These are phyloP conservation scores for Desmophyllum pertusum DNA, from an alignment of 92 coral and sea anemone genomes.

Conservation along the genomic window DNA sequence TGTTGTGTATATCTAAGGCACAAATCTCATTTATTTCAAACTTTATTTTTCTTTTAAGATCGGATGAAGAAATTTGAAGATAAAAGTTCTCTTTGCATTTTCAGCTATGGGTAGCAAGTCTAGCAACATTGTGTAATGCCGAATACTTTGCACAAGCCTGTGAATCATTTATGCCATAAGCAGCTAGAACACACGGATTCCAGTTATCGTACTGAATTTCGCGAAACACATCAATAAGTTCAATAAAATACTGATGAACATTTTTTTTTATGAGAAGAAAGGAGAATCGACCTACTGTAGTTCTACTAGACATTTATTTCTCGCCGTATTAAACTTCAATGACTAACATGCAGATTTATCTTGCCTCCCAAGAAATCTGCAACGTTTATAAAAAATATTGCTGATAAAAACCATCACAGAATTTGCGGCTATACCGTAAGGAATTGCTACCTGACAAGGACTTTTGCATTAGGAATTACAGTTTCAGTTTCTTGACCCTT, in stretches of 20 bases:
- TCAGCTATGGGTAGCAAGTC: neutral
- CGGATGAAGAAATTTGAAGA: neutral
- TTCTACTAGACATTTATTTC: neutral
- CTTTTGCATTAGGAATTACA: neutral
- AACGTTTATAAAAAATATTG: neutral
- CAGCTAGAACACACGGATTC: neutral
- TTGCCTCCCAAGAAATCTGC: neutral
- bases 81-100: neutral
- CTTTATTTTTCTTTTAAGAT: conserved; percentile 2
- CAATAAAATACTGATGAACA: neutral
- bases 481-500: neutral
- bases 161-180: too few species aligned
- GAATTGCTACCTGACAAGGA: neutral
- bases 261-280: neutral
- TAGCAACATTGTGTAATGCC: neutral
- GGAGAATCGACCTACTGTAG: neutral
- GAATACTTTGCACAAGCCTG: neutral
- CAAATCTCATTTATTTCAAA: neutral
- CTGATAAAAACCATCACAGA: neutral
- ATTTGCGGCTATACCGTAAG: neutral
- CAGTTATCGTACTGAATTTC: neutral
- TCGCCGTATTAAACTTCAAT: neutral
- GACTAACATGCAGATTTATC: neutral
- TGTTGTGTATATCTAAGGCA: neutral
- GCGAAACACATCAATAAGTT: neutral